Percentiles rank a stretch among this genome's conserved stretches.
phyloP scores from a whole-genome alignment of 2,113 vertebrate species.

The Dipodomys stephensi region DNA sequence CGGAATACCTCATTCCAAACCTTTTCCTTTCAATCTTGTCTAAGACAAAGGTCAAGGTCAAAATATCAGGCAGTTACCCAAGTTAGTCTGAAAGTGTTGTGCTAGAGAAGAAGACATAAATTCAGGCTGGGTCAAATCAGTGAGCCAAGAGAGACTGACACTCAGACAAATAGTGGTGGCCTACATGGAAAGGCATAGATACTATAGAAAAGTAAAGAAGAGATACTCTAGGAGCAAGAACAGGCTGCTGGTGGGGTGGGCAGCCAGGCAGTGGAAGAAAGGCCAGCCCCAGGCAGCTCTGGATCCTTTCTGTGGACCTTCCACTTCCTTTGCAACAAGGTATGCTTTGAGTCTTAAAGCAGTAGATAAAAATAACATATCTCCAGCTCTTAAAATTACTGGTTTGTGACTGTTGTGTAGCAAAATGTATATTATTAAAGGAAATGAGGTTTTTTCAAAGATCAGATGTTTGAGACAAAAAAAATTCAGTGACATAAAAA shows the following conservation, averaged over 20 bases:
- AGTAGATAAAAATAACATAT: background rate
- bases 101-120: background rate
- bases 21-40: background rate
- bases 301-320: background rate
- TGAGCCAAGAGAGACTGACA: background rate
- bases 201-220: background rate
- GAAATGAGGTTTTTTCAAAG: background rate
- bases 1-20: background rate
- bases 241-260: fast-evolving
- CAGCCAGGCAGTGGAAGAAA: fast-evolving
- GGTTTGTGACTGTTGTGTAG: background rate
- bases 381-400: background rate
- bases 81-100: background rate
- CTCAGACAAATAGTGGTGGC: background rate
- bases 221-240: background rate
- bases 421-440: background rate
- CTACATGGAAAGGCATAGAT: background rate
- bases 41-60: background rate
- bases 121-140: background rate
- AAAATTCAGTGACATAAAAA: background rate
- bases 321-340: background rate
- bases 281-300: background rate
- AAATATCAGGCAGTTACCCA: background rate
- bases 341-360: background rate
- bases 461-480: background rate